Conservation (phyloP, 2,888 invertebrate species). For the Dynastes hyllus region DNA sequence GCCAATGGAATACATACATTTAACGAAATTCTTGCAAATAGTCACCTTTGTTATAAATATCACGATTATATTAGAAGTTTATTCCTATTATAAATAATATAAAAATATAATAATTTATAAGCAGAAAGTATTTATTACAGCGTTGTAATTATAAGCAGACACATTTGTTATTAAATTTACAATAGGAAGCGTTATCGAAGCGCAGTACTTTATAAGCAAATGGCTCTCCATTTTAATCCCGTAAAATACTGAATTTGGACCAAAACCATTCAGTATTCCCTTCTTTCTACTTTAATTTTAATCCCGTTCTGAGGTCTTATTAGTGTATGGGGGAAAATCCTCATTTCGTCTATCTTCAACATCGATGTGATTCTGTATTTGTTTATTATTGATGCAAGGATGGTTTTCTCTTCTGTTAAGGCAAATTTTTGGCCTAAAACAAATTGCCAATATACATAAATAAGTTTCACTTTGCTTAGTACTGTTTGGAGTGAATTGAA, state of each 20-base stretch:
- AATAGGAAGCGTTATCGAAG: too few species aligned
- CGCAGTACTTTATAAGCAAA: too few species aligned
- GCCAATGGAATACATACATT: too few species aligned
- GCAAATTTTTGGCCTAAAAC: conserved; percentile 50
- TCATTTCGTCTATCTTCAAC: conserved; percentile 26
- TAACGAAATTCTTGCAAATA: too few species aligned
- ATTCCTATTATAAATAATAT: not conserved
- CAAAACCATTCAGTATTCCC: conserved; percentile 7
- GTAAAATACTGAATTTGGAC: too few species aligned
- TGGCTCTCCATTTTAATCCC: too few species aligned
- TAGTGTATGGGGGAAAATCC: conserved; percentile 22
- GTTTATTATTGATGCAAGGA: conserved; percentile 35
- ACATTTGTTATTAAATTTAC: too few species aligned
- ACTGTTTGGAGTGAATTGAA: too few species aligned
- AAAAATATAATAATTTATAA: not conserved
- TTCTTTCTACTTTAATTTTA: conserved; percentile 38
- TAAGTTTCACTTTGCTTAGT: not conserved
- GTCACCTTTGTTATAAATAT: not conserved
- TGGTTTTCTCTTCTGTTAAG: conserved; percentile 48
- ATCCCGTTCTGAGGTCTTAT: conserved; percentile 41
- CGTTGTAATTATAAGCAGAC: not conserved
- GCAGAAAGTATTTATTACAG: not conserved
- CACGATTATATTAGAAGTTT: not conserved
- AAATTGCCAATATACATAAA: not conserved
- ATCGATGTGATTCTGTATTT: conserved; percentile 39